Conservation (phyloP, 1,140 invertebrate species). For the Zaprionus camerounensis region DNA sequence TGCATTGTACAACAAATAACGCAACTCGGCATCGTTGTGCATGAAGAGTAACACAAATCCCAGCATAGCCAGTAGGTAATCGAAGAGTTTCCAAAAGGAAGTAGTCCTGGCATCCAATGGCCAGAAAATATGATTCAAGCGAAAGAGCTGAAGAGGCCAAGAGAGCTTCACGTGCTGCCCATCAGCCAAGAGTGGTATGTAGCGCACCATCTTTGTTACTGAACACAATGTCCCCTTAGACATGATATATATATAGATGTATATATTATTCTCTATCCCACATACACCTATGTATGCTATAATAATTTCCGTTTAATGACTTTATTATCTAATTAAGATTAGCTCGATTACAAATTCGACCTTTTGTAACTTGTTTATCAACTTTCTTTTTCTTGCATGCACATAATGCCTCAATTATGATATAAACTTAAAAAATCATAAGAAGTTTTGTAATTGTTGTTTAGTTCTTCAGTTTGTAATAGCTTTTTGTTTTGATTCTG, state of each 20-base stretch:
- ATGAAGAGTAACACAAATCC: conserved; percentile 50
- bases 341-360: background rate
- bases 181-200: conserved; percentile 63
- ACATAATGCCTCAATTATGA: conserved; percentile 73
- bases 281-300: background rate
- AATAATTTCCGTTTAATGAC: background rate
- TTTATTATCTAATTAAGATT: background rate
- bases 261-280: conserved; percentile 36
- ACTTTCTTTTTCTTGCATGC: conserved; percentile 69
- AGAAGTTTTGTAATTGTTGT: conserved; percentile 64
- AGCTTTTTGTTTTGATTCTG: background rate
- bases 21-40: conserved; percentile 70
- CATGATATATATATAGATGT: conserved; percentile 28
- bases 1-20: conserved; percentile 56
- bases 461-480: conserved; percentile 33
- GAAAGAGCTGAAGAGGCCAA: conserved; percentile 63
- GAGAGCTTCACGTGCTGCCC: conserved; percentile 59
- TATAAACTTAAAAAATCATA: conserved; percentile 61
- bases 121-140: conserved; percentile 71
- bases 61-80: conserved; percentile 34
- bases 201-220: conserved; percentile 59
- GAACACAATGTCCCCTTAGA: conserved; percentile 9
- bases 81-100: conserved; percentile 29
- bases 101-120: conserved; percentile 58
- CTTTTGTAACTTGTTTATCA: conserved; percentile 35